Evolutionary conservation across 1,140 invertebrate species (phyloP), one percentile per base, ranked within the genome.

Genomic region (Diploscapter pachys): DNA sequence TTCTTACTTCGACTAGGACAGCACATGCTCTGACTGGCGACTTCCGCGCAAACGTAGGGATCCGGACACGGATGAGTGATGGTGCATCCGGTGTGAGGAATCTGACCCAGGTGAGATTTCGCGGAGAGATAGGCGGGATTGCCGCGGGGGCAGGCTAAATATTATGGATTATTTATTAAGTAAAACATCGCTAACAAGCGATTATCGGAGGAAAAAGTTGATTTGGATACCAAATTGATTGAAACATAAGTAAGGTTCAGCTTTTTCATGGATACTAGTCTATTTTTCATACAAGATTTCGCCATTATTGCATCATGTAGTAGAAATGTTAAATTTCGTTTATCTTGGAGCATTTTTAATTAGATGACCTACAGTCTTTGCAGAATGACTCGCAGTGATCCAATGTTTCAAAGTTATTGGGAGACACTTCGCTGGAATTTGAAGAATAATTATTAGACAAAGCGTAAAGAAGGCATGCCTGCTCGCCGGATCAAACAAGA

Each of bases 381-480:
- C 83, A 84, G 57, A 79, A 85, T 49, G 72, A 76, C 70, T 84
- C 83, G 73, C 82, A 84, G 71, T 84, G 82, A 54, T 84, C 83
- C 13, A 84, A 68, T 4, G 83, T 85, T 11, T 78, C 70, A 71
- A 84, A 84, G 65, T 84, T 84, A 59, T 84, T 84, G 2, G 82
- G 83, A 4, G 84, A 85, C 6, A 82, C 82, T 52, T 80, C 79
- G 3, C 69, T 66, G 1, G 71, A 65, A 4, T 59, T 74, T 31
- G 31, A 31, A 31, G 31, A 31, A 31, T 31, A 31, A 31, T 1
- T 31, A 31, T 31, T 31, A 31, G 31, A 31, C 31, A 31, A 31
- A 31, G 31, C 31, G 31, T 31, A 31, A 31, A 31, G 31, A 31
- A 31, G 31, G 31, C 31, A 31, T 31, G 31, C 31, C 31, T 31